Percentiles rank a stretch among this genome's conserved stretches.
phyloP scores from a whole-genome alignment of 2,113 vertebrate species.

The Chlamydotis undulata region DNA sequence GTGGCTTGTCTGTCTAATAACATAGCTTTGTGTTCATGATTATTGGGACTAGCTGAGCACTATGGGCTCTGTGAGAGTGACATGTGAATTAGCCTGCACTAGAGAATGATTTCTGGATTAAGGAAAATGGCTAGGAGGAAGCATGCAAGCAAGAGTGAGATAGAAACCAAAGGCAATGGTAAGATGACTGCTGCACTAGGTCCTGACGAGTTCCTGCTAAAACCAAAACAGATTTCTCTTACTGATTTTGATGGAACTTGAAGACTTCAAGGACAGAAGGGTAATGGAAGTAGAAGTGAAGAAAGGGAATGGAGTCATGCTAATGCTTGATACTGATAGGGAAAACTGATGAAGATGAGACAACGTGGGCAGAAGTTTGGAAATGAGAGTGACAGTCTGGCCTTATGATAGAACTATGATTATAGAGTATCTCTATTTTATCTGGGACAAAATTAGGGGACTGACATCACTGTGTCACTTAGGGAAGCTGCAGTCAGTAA shows the following conservation, averaged over 20 bases:
- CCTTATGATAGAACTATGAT: neutral
- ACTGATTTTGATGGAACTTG: neutral
- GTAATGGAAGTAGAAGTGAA: neutral
- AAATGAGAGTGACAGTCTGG: neutral
- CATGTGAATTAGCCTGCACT: neutral
- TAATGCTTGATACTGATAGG: neutral
- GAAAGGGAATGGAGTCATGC: accelerated
- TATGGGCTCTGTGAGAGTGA: neutral
- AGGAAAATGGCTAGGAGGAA: neutral
- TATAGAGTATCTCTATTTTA: neutral
- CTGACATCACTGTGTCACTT: neutral
- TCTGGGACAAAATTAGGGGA: neutral
- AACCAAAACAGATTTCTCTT: neutral
- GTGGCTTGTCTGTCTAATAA: neutral
- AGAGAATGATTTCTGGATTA: neutral
- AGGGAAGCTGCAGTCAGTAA: neutral
- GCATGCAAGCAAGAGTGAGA: neutral
- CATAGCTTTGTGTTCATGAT: neutral
- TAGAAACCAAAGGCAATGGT: neutral
- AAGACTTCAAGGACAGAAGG: neutral
- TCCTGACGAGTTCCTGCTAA: neutral
- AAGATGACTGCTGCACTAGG: neutral
- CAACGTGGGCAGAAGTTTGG: neutral
- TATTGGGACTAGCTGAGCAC: neutral
- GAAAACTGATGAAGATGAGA: neutral